Percentiles rank a stretch among this genome's conserved stretches.
These are phyloP conservation scores for Galerucella pusilla DNA, from an alignment of 2,888 invertebrate genomes.

Conservation along the genomic window DNA sequence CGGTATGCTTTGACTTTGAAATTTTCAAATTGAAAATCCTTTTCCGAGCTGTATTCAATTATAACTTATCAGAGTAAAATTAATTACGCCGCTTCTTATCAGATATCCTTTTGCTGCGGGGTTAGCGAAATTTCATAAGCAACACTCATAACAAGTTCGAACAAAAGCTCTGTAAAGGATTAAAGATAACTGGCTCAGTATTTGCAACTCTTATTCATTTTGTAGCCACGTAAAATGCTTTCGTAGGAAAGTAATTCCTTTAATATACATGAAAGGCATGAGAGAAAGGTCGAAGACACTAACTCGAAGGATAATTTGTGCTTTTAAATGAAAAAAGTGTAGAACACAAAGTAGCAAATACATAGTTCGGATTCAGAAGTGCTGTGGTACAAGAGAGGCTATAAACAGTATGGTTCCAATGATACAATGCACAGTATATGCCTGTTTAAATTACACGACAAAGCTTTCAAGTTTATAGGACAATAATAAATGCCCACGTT, in stretches of 20 bases:
- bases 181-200: constrained; percentile 10
- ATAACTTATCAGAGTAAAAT: constrained; percentile 42
- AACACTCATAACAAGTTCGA: constrained; percentile 24
- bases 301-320: too few species aligned
- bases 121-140: constrained; percentile 26
- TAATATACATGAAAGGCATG: background rate
- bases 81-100: constrained; percentile 42
- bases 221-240: constrained; percentile 2
- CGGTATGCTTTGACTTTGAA: background rate
- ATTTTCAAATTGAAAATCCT: constrained; percentile 17
- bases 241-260: background rate
- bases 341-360: too few species aligned
- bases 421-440: too few species aligned
- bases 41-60: constrained; percentile 37
- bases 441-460: too few species aligned
- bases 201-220: background rate
- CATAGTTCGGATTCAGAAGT: too few species aligned
- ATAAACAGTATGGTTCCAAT: too few species aligned
- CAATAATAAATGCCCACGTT: too few species aligned
- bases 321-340: too few species aligned
- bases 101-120: constrained; percentile 34
- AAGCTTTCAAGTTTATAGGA: too few species aligned
- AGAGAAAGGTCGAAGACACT: background rate
- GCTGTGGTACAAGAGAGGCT: too few species aligned
- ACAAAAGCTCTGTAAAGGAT: constrained; percentile 24